phyloP scores from a whole-genome alignment of 2,888 invertebrate genomes.

The Dexiosoma caninum region DNA sequence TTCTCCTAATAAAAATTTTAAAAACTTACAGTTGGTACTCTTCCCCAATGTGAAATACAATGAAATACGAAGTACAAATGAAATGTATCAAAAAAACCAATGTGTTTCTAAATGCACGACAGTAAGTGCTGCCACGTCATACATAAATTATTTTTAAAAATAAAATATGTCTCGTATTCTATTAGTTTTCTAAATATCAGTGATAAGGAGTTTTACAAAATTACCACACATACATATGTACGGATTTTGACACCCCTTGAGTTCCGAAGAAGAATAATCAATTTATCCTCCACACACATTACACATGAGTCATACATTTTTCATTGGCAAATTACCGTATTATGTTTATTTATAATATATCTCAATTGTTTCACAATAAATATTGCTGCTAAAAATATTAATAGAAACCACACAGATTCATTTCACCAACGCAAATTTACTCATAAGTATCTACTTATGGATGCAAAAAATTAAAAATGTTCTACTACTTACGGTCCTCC shows the following conservation, averaged over 20 bases:
- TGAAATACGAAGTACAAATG: not conserved
- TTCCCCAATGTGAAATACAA: not conserved
- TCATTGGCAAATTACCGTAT: not conserved
- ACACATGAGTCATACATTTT: conserved; percentile 56
- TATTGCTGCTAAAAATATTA: not conserved
- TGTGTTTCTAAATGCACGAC: no score
- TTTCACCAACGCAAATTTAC: not conserved
- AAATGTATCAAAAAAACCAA: no score
- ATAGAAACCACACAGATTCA: not conserved
- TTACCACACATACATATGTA: not conserved
- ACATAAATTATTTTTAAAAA: not conserved
- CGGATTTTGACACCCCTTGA: not conserved
- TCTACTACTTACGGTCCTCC: conserved; percentile 55
- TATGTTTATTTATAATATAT: not conserved
- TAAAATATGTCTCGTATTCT: not conserved
- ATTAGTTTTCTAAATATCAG: not conserved
- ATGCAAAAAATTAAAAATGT: not conserved
- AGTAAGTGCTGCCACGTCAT: conserved; percentile 48
- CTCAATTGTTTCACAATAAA: not conserved
- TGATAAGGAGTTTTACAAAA: conserved; percentile 18
- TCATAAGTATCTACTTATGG: not conserved
- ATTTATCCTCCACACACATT: not conserved
- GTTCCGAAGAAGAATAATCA: conserved; percentile 4
- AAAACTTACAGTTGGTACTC: not conserved
- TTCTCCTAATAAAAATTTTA: no score